A percentile compares a stretch with the other conserved stretches of the same genome.
Conservation (phyloP, 2,888 invertebrate species). For the Pollenia angustigena region DNA sequence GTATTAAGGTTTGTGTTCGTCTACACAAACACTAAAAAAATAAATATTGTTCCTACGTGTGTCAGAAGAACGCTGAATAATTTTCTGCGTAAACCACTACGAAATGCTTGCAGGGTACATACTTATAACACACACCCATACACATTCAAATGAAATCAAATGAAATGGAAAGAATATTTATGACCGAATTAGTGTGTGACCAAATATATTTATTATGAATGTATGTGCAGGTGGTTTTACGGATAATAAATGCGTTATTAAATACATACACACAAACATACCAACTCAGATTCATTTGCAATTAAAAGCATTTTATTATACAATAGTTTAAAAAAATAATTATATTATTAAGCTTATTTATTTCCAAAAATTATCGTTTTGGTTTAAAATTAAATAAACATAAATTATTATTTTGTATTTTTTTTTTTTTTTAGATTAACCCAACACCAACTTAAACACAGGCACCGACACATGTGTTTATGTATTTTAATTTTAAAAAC, state of each 20-base stretch:
- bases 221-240: constrained; percentile 39
- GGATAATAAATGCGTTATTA: constrained; percentile 50
- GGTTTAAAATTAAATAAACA: constrained; percentile 46
- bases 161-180: constrained; percentile 33
- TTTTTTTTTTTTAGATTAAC: too few species aligned
- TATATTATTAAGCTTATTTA: constrained; percentile 13
- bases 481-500: background rate
- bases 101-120: background rate
- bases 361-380: constrained; percentile 47
- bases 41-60: too few species aligned
- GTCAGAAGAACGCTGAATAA: too few species aligned
- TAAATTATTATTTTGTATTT: constrained; percentile 26
- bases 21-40: too few species aligned
- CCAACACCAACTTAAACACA: background rate
- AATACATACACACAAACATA: background rate
- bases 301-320: background rate
- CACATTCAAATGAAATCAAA: constrained; percentile 23
- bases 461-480: background rate
- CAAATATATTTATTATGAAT: constrained; percentile 22
- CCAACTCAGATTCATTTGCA: background rate
- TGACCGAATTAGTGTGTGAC: constrained; percentile 31
- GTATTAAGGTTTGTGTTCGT: too few species aligned
- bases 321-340: constrained; percentile 1
- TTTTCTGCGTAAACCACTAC: background rate
- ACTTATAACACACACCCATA: background rate